Base-by-base conservation (phyloP, 2,113 vertebrate genomes). In the Centrocercus urophasianus region DNA sequence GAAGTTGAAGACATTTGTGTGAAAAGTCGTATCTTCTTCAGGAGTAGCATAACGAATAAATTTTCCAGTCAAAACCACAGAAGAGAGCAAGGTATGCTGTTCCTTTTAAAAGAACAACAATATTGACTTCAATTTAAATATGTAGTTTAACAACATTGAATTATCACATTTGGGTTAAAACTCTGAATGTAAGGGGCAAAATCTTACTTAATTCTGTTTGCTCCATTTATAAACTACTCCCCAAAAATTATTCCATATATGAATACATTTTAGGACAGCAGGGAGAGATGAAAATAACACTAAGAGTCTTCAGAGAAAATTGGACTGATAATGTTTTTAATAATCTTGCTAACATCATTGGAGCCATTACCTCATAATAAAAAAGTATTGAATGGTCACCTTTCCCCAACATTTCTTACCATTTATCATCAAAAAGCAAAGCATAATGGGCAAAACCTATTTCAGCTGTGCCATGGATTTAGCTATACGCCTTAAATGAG, bases 361-460 rank as follows among this genome's bases (percentile, higher is more conserved):
- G 25, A 97, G 45, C 50, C 67, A 91, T 96, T 96, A 93, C 71
- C 72, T 91, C 83, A 92, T 93, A 89, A 96, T 89, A 90, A 89
- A 86, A 96, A 96, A 89, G 64, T 94, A 88, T 88, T 92, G 94
- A 96, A 88, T 96, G 61, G 83, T 93, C 91, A 96, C 83, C 92
- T 95, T 96, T 95, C 54, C 72, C 65, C 91, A 96, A 96, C 93
- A 94, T 97, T 95, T 96, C 89, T 88, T 81, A 73, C 77, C 82
- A 83, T 91, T 96, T 92, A 94, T 78, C 83, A 96, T 95, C 88
- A 92, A 89, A 96, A 96, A 86, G 75, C 59, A 85, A 94, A 86
- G 80, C 61, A 79, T 96, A 96, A 96, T 94, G 81, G 91, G 70
- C 67, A 92, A 83, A 95, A 97, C 88, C 93, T 97, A 94, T 93